Percentiles rank a stretch among this genome's conserved stretches.
Conservation (phyloP, 2,113 vertebrate genomes). For the Hippocampus barbouri region DNA sequence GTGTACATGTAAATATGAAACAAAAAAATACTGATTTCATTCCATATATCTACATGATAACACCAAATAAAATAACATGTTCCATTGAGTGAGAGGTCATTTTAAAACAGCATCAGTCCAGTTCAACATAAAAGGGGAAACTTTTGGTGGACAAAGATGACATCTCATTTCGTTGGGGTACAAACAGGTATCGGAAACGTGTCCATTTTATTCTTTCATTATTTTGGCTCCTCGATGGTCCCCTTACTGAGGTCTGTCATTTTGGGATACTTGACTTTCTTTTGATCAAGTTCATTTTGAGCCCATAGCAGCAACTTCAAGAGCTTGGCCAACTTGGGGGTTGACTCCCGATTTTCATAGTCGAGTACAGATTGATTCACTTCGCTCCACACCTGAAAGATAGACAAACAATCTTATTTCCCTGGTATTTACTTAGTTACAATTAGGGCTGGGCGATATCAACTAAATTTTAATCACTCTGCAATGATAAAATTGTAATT, state of each 20-base stretch:
- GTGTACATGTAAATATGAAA: constrained; percentile 41
- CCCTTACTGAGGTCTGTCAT: constrained; percentile 99
- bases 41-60: constrained; percentile 55
- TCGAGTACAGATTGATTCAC: constrained; percentile 95
- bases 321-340: constrained; percentile 94
- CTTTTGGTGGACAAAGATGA: constrained; percentile 61
- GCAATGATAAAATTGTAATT: too few relatives aligned
- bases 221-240: constrained; percentile 96
- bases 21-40: constrained; percentile 30
- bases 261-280: constrained; percentile 99
- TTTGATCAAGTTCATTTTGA: constrained; percentile 99
- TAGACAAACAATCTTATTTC: neutral
- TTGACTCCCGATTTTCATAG: constrained; percentile 93
- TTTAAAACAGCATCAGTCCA: constrained; percentile 59
- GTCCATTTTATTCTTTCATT: constrained; percentile 68
- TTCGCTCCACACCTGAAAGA: constrained; percentile 93
- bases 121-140: constrained; percentile 64
- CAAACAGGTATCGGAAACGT: constrained; percentile 72
- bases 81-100: constrained; percentile 45
- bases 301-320: constrained; percentile 97
- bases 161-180: constrained; percentile 65
- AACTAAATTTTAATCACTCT: too few relatives aligned
- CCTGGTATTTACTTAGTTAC: neutral
- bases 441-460: too few relatives aligned
- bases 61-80: constrained; percentile 49